Percentiles rank a stretch among this genome's conserved stretches.
phyloP scores from a whole-genome alignment of 2,888 invertebrate genomes.

The Stenichneumon culpator region DNA sequence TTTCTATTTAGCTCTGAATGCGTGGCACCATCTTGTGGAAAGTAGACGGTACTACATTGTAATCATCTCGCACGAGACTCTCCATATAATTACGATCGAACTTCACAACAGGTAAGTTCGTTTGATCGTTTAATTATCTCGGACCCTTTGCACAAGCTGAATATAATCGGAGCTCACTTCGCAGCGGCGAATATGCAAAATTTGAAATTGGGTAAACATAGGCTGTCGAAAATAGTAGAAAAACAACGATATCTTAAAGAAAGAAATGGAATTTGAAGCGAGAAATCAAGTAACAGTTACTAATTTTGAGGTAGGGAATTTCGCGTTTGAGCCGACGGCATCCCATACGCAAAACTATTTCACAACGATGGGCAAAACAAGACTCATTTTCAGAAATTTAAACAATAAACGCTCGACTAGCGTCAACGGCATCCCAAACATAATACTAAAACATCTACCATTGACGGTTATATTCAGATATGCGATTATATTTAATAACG shows the following conservation, averaged over 20 bases:
- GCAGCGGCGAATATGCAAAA: constrained; percentile 43
- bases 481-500: constrained; percentile 59
- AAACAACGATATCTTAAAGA: background rate
- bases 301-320: background rate
- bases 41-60: constrained; percentile 49
- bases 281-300: background rate
- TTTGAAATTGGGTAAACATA: constrained; percentile 6
- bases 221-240: background rate
- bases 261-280: background rate
- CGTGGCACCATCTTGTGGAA: constrained; percentile 41
- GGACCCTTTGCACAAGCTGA: constrained; percentile 26
- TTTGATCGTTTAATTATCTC: constrained; percentile 40
- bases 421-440: constrained; percentile 31
- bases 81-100: constrained; percentile 3
- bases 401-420: constrained; percentile 57
- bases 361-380: background rate
- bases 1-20: constrained; percentile 42
- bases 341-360: constrained; percentile 9
- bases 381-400: constrained; percentile 15
- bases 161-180: constrained; percentile 30
- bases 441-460: constrained; percentile 57
- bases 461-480: constrained; percentile 10
- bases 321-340: background rate
- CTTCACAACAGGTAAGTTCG: constrained; percentile 40
- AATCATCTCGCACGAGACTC: constrained; percentile 26